Base-by-base conservation (phyloP, 2,888 invertebrate species). In the Eugnorisma glareosa region DNA sequence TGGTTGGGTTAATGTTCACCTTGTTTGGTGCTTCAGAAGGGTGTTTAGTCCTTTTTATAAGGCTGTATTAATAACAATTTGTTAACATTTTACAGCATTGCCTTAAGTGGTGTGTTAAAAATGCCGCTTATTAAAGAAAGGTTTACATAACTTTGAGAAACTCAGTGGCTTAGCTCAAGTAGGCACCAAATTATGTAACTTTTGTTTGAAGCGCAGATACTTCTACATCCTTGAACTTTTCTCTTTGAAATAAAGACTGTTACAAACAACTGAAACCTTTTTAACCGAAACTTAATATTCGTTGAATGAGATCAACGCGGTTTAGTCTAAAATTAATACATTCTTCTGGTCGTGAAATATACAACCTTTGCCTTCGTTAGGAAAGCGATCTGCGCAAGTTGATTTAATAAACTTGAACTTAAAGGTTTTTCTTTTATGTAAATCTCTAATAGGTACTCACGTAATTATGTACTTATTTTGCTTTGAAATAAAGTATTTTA, bases 201-300 rank as follows among this genome's bases (percentile, higher is more conserved):
- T 75, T 78, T 64, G 54, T 77, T 82, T 61, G 13, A 67, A 67
- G 54, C 76, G 10, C 48, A 59, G 40, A 59, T 48, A 67, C 61
- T 77, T 82, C 31, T 45, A 74, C 21, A 40, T 73, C n/a, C 18
- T 54, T 43, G 37, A 82, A 64, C 57, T 78, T 82, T 78, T 57
- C 82, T 64, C 75, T 78, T 82, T 82, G 57, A 66, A 75, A 81
- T 57, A 67, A 73, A 76, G 57, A 51, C 78, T 82, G 51, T 61
- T 48, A 76, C 67, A 77, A 82, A 64, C 67, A 68, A 67, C 54
- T 63, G 45, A 68, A 76, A 61, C 67, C 48, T 79, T 77, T 83
- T 31, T 63, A 35, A 77, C 28, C n/a, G 37, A 67, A 77, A 82
- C 57, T 54, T 67, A 79, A 68, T 81, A 82, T 43, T 37, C 37